Conservation (phyloP, 2,797 vertebrate genomes). For the Chrosomus eos region DNA sequence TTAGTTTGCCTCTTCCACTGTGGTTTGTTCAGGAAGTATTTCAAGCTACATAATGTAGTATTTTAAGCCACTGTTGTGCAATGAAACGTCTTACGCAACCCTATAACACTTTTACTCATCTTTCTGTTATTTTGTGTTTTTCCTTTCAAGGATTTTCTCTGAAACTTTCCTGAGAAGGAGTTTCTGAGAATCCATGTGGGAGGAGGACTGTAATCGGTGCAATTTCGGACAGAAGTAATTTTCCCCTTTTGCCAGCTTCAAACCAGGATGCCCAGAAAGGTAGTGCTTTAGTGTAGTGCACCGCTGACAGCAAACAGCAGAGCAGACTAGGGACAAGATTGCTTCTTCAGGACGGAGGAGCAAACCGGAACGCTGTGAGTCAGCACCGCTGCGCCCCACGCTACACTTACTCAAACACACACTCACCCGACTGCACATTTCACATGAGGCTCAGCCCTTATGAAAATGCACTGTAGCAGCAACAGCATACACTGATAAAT, state of each 20-base stretch:
- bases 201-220: constrained; percentile 48
- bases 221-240: constrained; percentile 50
- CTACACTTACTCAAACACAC: constrained; percentile 19
- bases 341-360: constrained; percentile 18
- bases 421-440: neutral
- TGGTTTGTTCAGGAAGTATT: neutral
- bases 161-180: constrained; percentile 4
- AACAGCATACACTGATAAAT: neutral
- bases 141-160: neutral
- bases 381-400: constrained; percentile 27
- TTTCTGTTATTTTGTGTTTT: constrained; percentile 11
- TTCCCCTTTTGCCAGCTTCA: constrained; percentile 31
- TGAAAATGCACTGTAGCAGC: neutral
- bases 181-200: constrained; percentile 29
- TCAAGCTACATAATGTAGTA: neutral
- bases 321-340: neutral
- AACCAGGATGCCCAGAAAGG: neutral
- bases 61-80: constrained; percentile 3
- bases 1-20: neutral
- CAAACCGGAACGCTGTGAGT: constrained; percentile 21
- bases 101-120: neutral
- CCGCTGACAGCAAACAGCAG: constrained; percentile 16
- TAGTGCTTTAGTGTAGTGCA: constrained; percentile 6
- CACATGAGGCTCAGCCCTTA: neutral
- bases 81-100: neutral